Conservation (phyloP, 2,797 vertebrate genomes). For the Lacerta agilis region DNA sequence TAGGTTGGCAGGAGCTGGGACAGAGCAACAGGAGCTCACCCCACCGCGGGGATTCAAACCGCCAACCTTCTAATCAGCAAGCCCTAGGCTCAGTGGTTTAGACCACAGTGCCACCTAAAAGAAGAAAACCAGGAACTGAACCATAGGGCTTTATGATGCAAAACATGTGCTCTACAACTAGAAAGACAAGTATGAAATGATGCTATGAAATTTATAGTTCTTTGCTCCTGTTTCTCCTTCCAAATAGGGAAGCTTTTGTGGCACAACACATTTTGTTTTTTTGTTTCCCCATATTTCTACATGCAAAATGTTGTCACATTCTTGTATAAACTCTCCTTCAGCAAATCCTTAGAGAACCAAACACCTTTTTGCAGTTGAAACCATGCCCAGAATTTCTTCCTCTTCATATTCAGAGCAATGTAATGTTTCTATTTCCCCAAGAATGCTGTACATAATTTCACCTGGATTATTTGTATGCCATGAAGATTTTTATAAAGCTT, state of each 20-base stretch:
- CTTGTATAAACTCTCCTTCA: background rate
- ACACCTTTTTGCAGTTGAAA: conserved; percentile 19
- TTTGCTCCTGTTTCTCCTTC: background rate
- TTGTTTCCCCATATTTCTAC: background rate
- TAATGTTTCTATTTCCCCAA: background rate
- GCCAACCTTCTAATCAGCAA: too few species aligned
- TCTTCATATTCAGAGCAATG: background rate
- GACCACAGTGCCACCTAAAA: too few species aligned
- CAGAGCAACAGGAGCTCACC: too few species aligned
- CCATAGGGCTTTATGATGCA: background rate
- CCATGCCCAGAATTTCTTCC: conserved; percentile 14
- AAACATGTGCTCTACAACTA: background rate
- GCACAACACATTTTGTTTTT: background rate
- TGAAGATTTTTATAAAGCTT: background rate
- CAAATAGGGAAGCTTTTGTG: background rate
- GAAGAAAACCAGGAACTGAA: background rate
- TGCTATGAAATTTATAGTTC: background rate
- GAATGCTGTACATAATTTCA: background rate
- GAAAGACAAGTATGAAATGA: background rate
- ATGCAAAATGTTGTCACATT: background rate
- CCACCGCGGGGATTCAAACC: too few species aligned
- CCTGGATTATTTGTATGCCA: background rate
- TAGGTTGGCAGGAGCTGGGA: too few species aligned
- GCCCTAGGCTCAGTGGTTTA: too few species aligned
- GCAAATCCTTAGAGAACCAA: conserved; percentile 24